phyloP scores from a whole-genome alignment of 2,888 invertebrate species.

The Cheilosia vulpina region DNA sequence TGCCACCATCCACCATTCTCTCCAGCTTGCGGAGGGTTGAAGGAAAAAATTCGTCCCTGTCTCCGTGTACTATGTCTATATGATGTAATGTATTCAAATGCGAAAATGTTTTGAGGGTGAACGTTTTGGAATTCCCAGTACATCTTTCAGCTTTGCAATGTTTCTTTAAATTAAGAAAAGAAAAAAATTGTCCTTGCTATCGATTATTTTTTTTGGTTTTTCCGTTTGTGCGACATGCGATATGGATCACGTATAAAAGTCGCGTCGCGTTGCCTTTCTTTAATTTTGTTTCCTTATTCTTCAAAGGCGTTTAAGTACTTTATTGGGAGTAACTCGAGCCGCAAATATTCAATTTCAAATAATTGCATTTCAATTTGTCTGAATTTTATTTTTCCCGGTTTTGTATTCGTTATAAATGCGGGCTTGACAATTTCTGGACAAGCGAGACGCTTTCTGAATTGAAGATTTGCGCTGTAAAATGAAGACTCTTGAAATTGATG shows the following conservation, averaged over 20 bases:
- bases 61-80: slow-evolving; percentile 3
- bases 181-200: slow-evolving; percentile 62
- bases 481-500: too few relatives aligned
- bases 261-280: slow-evolving; percentile 29
- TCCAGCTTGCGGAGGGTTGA: slow-evolving; percentile 14
- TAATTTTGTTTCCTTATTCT: slow-evolving; percentile 55
- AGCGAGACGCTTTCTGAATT: background rate
- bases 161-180: slow-evolving; percentile 63
- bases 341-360: slow-evolving; percentile 74
- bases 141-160: slow-evolving; percentile 44
- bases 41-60: slow-evolving; percentile 37
- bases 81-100: slow-evolving; percentile 68
- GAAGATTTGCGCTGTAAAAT: background rate
- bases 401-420: slow-evolving; percentile 26
- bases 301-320: slow-evolving; percentile 69
- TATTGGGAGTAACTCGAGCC: slow-evolving; percentile 71
- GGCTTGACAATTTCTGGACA: background rate
- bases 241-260: slow-evolving; percentile 67
- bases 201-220: slow-evolving; percentile 29
- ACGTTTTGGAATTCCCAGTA: slow-evolving; percentile 63
- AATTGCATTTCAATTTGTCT: slow-evolving; percentile 73
- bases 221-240: slow-evolving; percentile 3
- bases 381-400: slow-evolving; percentile 58
- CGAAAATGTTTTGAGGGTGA: slow-evolving; percentile 67
- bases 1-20: slow-evolving; percentile 36